Evolutionary conservation across 2,797 vertebrate species (phyloP).

Genomic region (Phylloscopus collybita): DNA sequence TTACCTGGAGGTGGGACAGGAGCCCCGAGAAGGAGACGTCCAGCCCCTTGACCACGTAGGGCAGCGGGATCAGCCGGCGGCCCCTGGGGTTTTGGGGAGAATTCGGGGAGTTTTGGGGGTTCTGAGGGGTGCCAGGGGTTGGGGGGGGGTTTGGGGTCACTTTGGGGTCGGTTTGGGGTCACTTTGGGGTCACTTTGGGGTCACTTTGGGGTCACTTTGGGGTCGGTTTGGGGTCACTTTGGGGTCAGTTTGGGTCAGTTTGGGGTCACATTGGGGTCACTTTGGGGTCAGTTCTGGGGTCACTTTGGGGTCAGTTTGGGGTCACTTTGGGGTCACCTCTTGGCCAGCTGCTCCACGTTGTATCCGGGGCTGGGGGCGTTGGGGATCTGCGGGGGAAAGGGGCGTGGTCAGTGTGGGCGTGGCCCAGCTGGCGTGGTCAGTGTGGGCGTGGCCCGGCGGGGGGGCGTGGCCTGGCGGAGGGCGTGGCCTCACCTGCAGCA

Average conservation of each 20-base stretch:
- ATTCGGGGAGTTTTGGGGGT: fast-evolving
- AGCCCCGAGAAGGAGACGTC: neutral
- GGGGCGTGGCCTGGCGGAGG: fast-evolving
- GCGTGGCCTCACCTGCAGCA: neutral
- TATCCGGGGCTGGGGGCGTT: neutral
- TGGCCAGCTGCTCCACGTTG: neutral
- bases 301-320: neutral
- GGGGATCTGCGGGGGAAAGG: neutral
- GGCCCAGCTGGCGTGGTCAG: neutral
- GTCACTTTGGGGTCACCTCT: neutral
- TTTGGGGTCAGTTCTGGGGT: neutral
- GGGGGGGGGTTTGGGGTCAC: neutral
- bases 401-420: fast-evolving
- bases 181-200: no score
- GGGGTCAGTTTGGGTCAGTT: no score
- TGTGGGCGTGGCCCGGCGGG: fast-evolving
- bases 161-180: neutral
- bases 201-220: no score
- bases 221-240: neutral
- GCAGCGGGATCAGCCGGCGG: neutral
- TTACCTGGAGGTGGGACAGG: neutral
- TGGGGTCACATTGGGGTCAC: no score
- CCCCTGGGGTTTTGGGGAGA: neutral
- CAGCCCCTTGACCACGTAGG: neutral
- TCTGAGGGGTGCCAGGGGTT: no score